These are phyloP conservation scores for Halocynthia aurantium DNA, from an alignment of 23 tunicate genomes.

Conservation along the genomic window DNA sequence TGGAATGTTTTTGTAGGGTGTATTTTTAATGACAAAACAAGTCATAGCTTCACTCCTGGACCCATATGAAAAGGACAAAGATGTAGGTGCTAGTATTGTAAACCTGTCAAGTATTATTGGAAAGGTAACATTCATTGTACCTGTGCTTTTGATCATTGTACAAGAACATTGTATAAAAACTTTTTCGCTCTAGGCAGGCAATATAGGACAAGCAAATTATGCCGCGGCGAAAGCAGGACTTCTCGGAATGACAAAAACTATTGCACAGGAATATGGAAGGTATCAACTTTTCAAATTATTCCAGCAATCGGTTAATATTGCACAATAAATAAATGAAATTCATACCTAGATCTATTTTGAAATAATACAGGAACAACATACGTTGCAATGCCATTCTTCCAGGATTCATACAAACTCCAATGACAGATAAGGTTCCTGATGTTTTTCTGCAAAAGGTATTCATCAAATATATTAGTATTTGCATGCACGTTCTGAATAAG, in stretches of 20 bases:
- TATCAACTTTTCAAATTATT: background rate
- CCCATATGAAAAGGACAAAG: constrained; percentile 3
- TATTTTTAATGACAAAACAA: constrained; percentile 52
- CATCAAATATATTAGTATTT: no score
- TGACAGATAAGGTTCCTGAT: constrained; percentile 24
- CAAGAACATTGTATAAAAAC: no score
- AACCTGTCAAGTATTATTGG: constrained; percentile 76
- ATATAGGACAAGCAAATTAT: constrained; percentile 34
- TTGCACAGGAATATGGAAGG: constrained; percentile 62
- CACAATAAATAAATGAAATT: background rate
- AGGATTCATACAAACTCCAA: constrained; percentile 52
- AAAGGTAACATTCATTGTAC: constrained; percentile 15
- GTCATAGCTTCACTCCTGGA: constrained; percentile 24
- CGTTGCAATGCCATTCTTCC: constrained; percentile 71
- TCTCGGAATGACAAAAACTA: constrained; percentile 74
- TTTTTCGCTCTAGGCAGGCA: background rate
- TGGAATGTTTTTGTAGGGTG: constrained; percentile 1
- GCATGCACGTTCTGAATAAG: background rate
- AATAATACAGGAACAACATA: constrained; percentile 3
- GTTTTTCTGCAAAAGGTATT: background rate
- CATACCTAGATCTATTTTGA: background rate
- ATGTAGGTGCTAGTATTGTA: constrained; percentile 1
- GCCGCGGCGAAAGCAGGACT: constrained; percentile 91
- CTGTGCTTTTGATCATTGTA: no score
- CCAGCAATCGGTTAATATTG: background rate